Percentiles rank a stretch among this genome's conserved stretches.
Conservation (phyloP, 2,797 vertebrate species). For the Lates japonicus region DNA sequence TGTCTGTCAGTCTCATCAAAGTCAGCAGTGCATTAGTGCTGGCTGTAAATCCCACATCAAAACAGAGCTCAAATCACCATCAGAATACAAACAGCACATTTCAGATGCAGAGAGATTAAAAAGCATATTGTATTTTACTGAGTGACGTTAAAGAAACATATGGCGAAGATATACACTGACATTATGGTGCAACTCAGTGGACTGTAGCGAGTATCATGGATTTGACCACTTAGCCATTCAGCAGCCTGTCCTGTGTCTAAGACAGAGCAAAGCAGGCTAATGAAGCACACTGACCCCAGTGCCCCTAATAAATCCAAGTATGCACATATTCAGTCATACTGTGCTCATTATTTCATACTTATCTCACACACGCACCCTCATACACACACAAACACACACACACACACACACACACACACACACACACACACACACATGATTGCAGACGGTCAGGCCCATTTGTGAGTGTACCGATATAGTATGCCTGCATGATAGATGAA, state of each 20-base stretch:
- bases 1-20: constrained; percentile 11
- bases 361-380: background rate
- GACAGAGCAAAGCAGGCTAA: constrained; percentile 61
- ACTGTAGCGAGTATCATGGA: background rate
- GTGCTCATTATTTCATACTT: constrained; percentile 41
- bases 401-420: constrained; percentile 6
- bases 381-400: constrained; percentile 9
- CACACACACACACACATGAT: constrained; percentile 2
- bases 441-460: constrained; percentile 34
- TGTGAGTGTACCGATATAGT: constrained; percentile 52
- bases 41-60: constrained; percentile 31
- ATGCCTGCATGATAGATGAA: constrained; percentile 71
- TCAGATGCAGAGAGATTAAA: constrained; percentile 44
- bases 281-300: constrained; percentile 46
- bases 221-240: constrained; percentile 43
- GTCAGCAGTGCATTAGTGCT: background rate
- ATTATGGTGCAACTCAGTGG: background rate
- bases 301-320: constrained; percentile 49
- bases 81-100: constrained; percentile 20
- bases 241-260: constrained; percentile 16
- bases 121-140: constrained; percentile 24
- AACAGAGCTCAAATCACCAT: constrained; percentile 22
- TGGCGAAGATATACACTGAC: constrained; percentile 11
- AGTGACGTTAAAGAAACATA: constrained; percentile 18
- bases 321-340: constrained; percentile 48